Evolutionary conservation across 2,888 invertebrate genomes (phyloP).

Genomic region (Shargacucullia verbasci): DNA sequence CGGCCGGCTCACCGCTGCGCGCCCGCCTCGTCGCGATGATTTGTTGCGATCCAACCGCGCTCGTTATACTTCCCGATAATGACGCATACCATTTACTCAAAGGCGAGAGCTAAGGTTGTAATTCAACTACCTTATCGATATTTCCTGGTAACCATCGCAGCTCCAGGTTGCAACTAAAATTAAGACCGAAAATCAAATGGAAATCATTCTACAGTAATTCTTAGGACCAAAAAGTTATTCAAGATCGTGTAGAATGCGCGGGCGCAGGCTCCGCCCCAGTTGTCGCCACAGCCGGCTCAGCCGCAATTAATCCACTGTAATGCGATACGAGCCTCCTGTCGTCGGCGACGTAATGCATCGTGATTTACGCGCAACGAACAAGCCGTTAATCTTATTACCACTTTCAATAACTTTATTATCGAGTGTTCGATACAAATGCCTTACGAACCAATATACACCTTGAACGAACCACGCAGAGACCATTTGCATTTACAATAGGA

Average conservation of each 20-base stretch:
- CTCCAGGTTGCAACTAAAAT: constrained; percentile 61
- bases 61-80: constrained; percentile 82
- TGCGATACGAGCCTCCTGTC: constrained; percentile 85
- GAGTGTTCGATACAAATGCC: constrained; percentile 68
- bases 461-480: constrained; percentile 67
- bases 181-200: constrained; percentile 53
- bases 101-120: constrained; percentile 71
- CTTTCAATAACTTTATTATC: constrained; percentile 88
- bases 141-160: constrained; percentile 68
- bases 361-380: constrained; percentile 85
- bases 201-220: constrained; percentile 28
- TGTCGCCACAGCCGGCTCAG: constrained; percentile 76
- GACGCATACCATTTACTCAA: constrained; percentile 82
- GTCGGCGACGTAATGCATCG: constrained; percentile 86
- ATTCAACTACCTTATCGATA: constrained; percentile 75
- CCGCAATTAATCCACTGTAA: constrained; percentile 87
- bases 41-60: constrained; percentile 78
- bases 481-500: constrained; percentile 66
- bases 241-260: constrained; percentile 60
- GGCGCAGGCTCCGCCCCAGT: constrained; percentile 70
- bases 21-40: constrained; percentile 72
- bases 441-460: constrained; percentile 77
- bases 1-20: constrained; percentile 60
- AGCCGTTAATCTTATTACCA: constrained; percentile 88
- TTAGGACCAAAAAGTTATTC: constrained; percentile 42